Conservation (phyloP, 2,888 invertebrate species). For the Silvanus unidentatus region DNA sequence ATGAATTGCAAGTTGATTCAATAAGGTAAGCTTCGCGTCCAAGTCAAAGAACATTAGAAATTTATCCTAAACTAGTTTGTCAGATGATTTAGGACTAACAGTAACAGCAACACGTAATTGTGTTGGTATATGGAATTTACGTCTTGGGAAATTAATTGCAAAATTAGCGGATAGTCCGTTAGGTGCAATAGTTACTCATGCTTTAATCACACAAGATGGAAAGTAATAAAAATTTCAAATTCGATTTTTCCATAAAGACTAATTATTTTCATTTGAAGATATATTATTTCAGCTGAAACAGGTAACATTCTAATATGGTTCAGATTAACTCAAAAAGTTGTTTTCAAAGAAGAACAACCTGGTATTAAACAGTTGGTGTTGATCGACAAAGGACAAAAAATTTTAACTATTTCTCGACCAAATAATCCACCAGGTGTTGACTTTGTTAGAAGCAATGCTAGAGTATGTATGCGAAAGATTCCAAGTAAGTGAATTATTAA, state of each 20-base stretch:
- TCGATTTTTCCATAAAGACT: not conserved
- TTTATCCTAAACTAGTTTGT: constrained; percentile 54
- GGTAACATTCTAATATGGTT: constrained; percentile 90
- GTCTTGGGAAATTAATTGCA: constrained; percentile 75
- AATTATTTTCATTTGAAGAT: constrained; percentile 38
- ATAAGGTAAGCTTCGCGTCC: constrained; percentile 62
- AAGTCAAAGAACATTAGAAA: not conserved
- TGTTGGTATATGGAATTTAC: constrained; percentile 91
- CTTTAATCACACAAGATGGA: constrained; percentile 79
- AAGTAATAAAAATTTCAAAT: constrained; percentile 46
- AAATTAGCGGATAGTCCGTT: constrained; percentile 87
- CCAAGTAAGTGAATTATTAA: constrained; percentile 61
- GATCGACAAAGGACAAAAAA: constrained; percentile 67
- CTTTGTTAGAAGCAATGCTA: constrained; percentile 59
- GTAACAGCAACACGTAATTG: constrained; percentile 91
- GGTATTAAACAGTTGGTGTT: constrained; percentile 71
- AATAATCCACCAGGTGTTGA: constrained; percentile 59
- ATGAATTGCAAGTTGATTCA: constrained; percentile 90
- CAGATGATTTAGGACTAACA: constrained; percentile 72
- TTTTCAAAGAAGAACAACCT: constrained; percentile 78
- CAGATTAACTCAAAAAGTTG: constrained; percentile 63
- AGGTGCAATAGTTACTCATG: constrained; percentile 92
- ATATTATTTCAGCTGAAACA: constrained; percentile 86
- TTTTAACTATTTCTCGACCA: constrained; percentile 68
- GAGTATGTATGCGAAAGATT: constrained; percentile 62